Percentiles rank a stretch among this genome's conserved stretches.
phyloP scores from a whole-genome alignment of 2,888 invertebrate species.

The Augiades crinisus region DNA sequence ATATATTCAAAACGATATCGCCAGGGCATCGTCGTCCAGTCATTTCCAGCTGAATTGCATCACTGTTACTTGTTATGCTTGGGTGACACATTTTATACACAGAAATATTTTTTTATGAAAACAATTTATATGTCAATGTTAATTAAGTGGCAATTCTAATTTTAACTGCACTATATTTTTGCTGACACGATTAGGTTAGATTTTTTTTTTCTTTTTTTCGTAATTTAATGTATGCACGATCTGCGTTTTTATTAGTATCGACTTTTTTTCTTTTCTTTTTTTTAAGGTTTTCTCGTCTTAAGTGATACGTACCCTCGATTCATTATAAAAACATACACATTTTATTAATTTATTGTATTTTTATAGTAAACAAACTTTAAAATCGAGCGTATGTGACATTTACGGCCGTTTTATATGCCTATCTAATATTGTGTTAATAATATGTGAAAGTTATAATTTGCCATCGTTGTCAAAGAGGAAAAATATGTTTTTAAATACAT shows the following conservation, averaged over 20 bases:
- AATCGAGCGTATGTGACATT: slow-evolving; percentile 48
- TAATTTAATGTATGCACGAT: slow-evolving; percentile 79
- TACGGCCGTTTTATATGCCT: slow-evolving; percentile 56
- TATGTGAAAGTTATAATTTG: slow-evolving; percentile 75
- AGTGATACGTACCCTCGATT: slow-evolving; percentile 49
- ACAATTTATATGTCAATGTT: slow-evolving; percentile 75
- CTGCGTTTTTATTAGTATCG: slow-evolving; percentile 76
- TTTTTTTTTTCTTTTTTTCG: slow-evolving; percentile 59
- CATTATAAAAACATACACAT: slow-evolving; percentile 44
- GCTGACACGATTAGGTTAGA: slow-evolving; percentile 78
- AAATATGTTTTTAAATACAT: slow-evolving; percentile 71
- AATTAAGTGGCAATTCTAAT: slow-evolving; percentile 78
- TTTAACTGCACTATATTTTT: slow-evolving; percentile 78
- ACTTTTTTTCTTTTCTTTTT: slow-evolving; percentile 51
- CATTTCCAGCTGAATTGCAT: slow-evolving; percentile 51
- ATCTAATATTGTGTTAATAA: slow-evolving; percentile 74
- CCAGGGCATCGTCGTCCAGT: slow-evolving; percentile 18
- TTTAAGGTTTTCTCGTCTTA: slow-evolving; percentile 49
- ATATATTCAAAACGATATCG: background rate
- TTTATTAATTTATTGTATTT: slow-evolving; percentile 59
- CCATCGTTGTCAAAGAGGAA: slow-evolving; percentile 77
- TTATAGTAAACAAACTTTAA: slow-evolving; percentile 32
- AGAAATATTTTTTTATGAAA: slow-evolving; percentile 79
- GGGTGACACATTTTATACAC: slow-evolving; percentile 77
- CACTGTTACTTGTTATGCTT: slow-evolving; percentile 68